These are phyloP conservation scores for Gymnothorax reevesii DNA, from an alignment of 2,797 vertebrate genomes.

Conservation along the genomic window DNA sequence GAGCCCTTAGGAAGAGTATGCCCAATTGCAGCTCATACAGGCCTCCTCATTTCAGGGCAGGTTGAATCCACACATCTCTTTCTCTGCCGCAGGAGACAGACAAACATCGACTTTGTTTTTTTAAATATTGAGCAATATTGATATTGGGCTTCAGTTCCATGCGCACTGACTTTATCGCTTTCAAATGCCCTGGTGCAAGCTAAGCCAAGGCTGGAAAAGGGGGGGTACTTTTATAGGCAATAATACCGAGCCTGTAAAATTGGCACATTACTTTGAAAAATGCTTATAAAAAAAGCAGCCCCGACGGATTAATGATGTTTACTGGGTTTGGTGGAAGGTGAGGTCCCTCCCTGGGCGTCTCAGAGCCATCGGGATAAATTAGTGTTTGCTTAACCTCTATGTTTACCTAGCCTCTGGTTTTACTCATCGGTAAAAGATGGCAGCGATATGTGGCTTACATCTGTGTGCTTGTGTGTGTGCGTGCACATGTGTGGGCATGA, in stretches of 20 bases:
- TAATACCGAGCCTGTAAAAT: conserved; percentile 64
- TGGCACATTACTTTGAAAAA: conserved; percentile 75
- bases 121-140: conserved; percentile 1
- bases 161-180: conserved; percentile 16
- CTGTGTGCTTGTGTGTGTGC: conserved; percentile 61
- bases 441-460: conserved; percentile 66
- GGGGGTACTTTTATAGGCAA: conserved; percentile 50
- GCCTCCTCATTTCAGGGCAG: conserved; percentile 22
- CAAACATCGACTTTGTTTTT: background rate
- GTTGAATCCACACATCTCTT: background rate
- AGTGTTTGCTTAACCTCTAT: conserved; percentile 52
- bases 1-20: background rate
- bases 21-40: no score
- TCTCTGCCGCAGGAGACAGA: background rate
- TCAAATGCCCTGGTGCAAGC: conserved; percentile 38
- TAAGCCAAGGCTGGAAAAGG: conserved; percentile 22
- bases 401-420: conserved; percentile 59
- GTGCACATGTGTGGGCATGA: conserved; percentile 58
- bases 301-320: conserved; percentile 79
- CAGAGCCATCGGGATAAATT: conserved; percentile 57
- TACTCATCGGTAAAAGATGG: conserved; percentile 61
- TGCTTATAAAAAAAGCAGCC: conserved; percentile 62
- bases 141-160: background rate
- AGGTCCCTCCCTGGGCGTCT: conserved; percentile 55
- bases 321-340: conserved; percentile 66